Evolutionary conservation across 2,888 invertebrate genomes (phyloP), one percentile per base, ranked within the genome.

Genomic region (Atherix ibis): DNA sequence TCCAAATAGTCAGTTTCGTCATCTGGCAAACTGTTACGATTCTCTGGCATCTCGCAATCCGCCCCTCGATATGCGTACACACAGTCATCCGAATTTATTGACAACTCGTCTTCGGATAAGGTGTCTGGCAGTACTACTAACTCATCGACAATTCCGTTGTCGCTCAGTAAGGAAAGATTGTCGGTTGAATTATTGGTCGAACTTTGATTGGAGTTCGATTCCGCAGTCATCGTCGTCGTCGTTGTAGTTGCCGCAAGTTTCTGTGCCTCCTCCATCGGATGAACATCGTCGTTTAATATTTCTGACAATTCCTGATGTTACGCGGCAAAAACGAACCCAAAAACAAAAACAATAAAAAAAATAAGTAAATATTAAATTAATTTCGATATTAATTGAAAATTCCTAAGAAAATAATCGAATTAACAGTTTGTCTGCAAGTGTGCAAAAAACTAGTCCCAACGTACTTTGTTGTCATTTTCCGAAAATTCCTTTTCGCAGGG

Each of bases 1-100:
- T 61, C 61, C 4, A 61, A 48, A 38, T 59, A 61, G 39, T 61
- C 61, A 2, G 58, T 59, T 38, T 61, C 61, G 43, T 61, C 61
- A 32, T 61, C 61, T 3, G 30, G 16, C 19, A 29, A 24, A 18
- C 34, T 30, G 30, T 37, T 33, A 6, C 31, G 19, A 18, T 35
- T 30, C 27, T 31, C 32, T 18, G 54, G 49, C 17, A 52, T 53
- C 18, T 56, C 58, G 26, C 33, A 37, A 3, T 52, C 52, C 1
- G 56, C 58, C 2, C 60, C 60, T 2, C 60, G 54, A 44, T 61
- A 61, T 2, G 60, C 60, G 40, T 61, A 61, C 19, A 61, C 53
- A 38, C 59, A 58, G 37, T 60, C 59, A 41, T 60, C 60, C 1
- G 58, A 59, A 37, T 58, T 56, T 0, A 56, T 43, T 2, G 60